Percentiles rank a stretch among this genome's conserved stretches.
phyloP scores from a whole-genome alignment of 2,888 invertebrate species.

The Leptinotarsa juncta region DNA sequence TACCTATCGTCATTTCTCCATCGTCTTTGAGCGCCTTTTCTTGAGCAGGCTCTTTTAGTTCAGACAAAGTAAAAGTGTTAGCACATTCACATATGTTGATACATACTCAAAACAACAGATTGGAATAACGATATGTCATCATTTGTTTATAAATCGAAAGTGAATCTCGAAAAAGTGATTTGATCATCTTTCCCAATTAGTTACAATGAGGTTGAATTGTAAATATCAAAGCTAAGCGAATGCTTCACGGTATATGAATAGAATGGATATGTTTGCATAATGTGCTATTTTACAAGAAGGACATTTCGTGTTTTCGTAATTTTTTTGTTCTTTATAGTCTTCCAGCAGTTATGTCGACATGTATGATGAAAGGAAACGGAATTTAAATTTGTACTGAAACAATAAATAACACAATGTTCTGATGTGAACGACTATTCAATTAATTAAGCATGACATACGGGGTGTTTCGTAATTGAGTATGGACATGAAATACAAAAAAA shows the following conservation, averaged over 20 bases:
- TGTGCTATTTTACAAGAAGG: neutral
- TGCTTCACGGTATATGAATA: neutral
- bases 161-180: neutral
- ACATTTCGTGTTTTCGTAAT: conserved; percentile 1
- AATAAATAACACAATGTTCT: neutral
- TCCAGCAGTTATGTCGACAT: neutral
- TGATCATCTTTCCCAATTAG: neutral
- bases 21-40: no score
- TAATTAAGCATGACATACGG: neutral
- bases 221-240: neutral
- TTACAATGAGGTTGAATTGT: neutral
- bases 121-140: no score
- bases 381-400: neutral
- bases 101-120: no score
- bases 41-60: no score
- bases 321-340: conserved; percentile 1
- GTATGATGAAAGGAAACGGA: neutral
- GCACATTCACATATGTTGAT: no score
- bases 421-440: neutral
- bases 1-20: no score
- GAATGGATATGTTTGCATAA: conserved; percentile 9
- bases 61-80: no score
- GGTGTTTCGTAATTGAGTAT: neutral
- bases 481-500: neutral
- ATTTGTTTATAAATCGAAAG: no score